A percentile compares a stretch with the other conserved stretches of the same genome.
These are phyloP conservation scores for Halcyon leucocephala DNA, from an alignment of 2,797 vertebrate species.

Conservation along the genomic window DNA sequence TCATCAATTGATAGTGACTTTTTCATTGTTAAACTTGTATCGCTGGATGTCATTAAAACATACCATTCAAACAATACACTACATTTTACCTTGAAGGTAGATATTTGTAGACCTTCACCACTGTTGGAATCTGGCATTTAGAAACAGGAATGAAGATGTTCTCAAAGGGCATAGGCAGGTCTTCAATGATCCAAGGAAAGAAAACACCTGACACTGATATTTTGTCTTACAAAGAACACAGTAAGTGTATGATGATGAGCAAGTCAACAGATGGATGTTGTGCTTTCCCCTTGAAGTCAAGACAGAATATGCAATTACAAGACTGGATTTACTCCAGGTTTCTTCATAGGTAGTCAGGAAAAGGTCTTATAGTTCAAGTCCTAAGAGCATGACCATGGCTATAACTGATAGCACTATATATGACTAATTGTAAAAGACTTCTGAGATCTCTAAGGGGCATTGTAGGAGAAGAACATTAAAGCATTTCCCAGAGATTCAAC, in stretches of 20 bases:
- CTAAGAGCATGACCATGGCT: neutral
- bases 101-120: neutral
- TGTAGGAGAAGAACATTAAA: slow-evolving; percentile 37
- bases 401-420: neutral
- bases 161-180: neutral
- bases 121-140: neutral
- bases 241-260: rapidly evolving
- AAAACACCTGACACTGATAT: rapidly evolving
- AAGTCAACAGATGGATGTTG: neutral
- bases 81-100: neutral
- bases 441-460: neutral
- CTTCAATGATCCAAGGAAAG: neutral
- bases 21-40: neutral
- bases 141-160: neutral
- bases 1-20: neutral
- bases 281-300: neutral
- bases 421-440: slow-evolving; percentile 10
- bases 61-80: neutral
- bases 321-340: neutral
- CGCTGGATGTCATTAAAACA: neutral
- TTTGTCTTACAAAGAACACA: neutral
- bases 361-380: neutral
- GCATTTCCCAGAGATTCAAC: slow-evolving; percentile 6
- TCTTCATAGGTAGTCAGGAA: neutral
- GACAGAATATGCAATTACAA: neutral